A percentile compares a stretch with the other conserved stretches of the same genome.
phyloP scores from a whole-genome alignment of 2,113 vertebrate species.

The Dendropsophus ebraccatus region DNA sequence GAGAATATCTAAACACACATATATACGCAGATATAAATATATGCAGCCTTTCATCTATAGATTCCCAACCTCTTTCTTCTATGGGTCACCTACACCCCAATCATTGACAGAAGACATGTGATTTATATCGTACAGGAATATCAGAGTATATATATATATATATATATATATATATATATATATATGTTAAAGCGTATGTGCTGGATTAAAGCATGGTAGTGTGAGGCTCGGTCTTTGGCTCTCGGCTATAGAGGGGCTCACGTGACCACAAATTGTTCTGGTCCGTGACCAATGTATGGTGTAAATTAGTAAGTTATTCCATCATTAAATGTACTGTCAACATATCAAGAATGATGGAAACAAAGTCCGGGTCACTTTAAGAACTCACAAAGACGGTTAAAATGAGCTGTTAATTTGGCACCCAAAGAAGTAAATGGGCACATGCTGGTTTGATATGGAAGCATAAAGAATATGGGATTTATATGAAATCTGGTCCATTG shows the following conservation, averaged over 20 bases:
- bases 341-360: background rate
- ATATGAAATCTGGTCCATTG: no score
- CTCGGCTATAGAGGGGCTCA: background rate
- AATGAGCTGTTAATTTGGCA: no score
- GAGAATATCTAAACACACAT: constrained; percentile 43
- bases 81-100: background rate
- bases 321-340: constrained; percentile 7
- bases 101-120: constrained; percentile 10
- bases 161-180: no score
- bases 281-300: background rate
- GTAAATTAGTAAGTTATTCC: constrained; percentile 16
- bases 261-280: background rate
- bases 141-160: no score
- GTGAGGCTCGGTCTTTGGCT: background rate
- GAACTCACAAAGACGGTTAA: background rate
- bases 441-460: no score
- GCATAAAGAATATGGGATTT: no score
- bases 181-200: no score
- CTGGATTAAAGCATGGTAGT: background rate
- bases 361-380: background rate
- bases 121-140: background rate
- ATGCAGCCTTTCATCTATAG: constrained; percentile 30
- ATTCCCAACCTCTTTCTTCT: constrained; percentile 2
- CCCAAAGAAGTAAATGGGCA: no score
- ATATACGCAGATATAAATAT: constrained; percentile 34